Evolutionary conservation across 2,888 invertebrate species (phyloP), one percentile per base, ranked within the genome.

Genomic region (Pandemis heparana): DNA sequence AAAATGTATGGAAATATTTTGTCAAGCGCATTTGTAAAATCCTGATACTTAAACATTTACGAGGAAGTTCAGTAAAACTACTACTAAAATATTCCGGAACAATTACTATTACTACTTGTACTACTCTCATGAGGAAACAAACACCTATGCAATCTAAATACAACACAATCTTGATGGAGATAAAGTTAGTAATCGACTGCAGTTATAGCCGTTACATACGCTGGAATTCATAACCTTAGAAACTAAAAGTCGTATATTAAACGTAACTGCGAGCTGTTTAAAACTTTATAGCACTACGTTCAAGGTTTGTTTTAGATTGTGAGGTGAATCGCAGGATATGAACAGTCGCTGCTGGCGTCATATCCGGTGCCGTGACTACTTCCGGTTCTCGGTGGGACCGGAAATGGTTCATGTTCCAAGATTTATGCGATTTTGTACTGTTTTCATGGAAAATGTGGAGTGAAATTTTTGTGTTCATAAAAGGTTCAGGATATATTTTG

Each of bases 311-410:
- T 39, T 51, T 77, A 71, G 70, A 75, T 75, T n/a, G 70, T 18
- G 23, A 62, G 70, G n/a, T n/a, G n/a, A 79, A 81, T 78, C 56
- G 62, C 87, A 84, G 90, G 89, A 90, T 89, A 90, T 89, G 86
- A 89, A 79, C 80, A 78, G 81, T 79, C 87, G 86, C 83, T 80
- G 79, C 83, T 84, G 82, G 86, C 87, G 86, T 90, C 90, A 89
- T 90, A 88, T 90, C 90, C 90, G 88, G 84, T 70, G 82, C 82
- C 80, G 85, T 81, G 87, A 89, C 89, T 88, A 88, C 88, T 85
- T 89, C 89, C 89, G 86, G 75, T 83, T 88, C 88, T 87, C 82
- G 77, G 63, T 53, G 70, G 76, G 75, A 67, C 62, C 69, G 74
- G 76, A 75, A 77, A 76, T 75, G 73, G 70, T 65, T 75, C 59